phyloP scores from a whole-genome alignment of 2,797 vertebrate genomes.

The Gadopsis bispinosus region DNA sequence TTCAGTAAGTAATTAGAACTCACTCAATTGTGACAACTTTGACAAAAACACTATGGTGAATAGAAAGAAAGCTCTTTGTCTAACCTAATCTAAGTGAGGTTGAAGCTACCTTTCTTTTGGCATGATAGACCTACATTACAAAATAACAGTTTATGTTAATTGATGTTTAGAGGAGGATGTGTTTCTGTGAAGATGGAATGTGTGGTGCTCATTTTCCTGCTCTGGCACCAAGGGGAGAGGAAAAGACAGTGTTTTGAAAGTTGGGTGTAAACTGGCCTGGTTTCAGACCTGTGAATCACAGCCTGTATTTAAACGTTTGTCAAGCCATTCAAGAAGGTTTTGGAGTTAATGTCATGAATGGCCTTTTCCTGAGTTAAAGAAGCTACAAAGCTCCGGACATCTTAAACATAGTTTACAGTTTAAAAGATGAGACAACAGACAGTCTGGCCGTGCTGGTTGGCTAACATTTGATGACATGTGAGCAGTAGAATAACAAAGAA shows the following conservation, averaged over 20 bases:
- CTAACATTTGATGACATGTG: not conserved
- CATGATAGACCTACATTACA: constrained; percentile 6
- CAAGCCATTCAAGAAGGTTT: not conserved
- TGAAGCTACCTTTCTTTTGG: constrained; percentile 31
- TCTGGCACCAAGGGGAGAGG: constrained; percentile 30
- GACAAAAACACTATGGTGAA: not conserved
- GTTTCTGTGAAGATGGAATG: constrained; percentile 29
- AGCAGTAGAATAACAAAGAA: not conserved
- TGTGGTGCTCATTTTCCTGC: constrained; percentile 33
- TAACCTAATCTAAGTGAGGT: not conserved
- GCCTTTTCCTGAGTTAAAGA: not conserved
- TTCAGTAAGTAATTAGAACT: constrained; percentile 1
- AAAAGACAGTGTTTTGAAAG: constrained; percentile 32
- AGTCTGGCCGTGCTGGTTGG: not conserved
- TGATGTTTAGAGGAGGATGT: constrained; percentile 34
- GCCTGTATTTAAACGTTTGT: no score
- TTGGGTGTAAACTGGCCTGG: constrained; percentile 20
- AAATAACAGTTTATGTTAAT: constrained; percentile 44
- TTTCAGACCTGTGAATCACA: constrained; percentile 26
- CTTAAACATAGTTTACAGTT: not conserved
- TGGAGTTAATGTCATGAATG: not conserved
- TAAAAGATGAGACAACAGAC: constrained; percentile 4
- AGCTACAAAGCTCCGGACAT: not conserved
- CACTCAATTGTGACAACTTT: not conserved
- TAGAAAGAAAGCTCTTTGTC: constrained; percentile 5